A percentile compares a stretch with the other conserved stretches of the same genome.
phyloP scores from a whole-genome alignment of 2,113 vertebrate species.

The Taxidea taxus region DNA sequence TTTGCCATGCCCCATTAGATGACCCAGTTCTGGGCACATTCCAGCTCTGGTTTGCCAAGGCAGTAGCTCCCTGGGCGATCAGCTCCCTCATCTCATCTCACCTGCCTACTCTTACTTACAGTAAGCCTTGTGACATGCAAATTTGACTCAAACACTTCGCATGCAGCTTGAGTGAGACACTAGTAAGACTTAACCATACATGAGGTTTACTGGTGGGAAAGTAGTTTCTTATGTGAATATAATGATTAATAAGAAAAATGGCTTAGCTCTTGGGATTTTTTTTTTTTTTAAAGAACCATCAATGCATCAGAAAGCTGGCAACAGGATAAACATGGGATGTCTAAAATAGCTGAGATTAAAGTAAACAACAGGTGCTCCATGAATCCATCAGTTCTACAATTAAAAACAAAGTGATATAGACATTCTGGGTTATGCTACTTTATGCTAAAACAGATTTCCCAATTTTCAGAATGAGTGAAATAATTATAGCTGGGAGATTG shows the following conservation, averaged over 20 bases:
- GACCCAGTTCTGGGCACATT: background rate
- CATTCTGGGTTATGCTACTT: background rate
- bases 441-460: background rate
- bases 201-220: background rate
- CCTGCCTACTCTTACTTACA: background rate
- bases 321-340: background rate
- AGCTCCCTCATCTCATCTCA: background rate
- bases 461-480: slow-evolving; percentile 3
- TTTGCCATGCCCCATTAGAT: background rate
- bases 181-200: background rate
- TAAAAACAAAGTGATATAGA: slow-evolving; percentile 15
- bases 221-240: background rate
- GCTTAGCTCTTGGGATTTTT: background rate
- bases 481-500: slow-evolving; percentile 30
- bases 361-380: slow-evolving; percentile 10
- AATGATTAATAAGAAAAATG: background rate
- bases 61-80: background rate
- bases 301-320: background rate
- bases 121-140: background rate
- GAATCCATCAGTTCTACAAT: background rate
- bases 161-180: background rate
- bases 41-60: background rate
- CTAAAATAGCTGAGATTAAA: background rate
- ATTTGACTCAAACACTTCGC: background rate
- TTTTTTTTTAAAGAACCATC: background rate